Conservation (phyloP, 2,113 vertebrate genomes). For the Numenius arquata region DNA sequence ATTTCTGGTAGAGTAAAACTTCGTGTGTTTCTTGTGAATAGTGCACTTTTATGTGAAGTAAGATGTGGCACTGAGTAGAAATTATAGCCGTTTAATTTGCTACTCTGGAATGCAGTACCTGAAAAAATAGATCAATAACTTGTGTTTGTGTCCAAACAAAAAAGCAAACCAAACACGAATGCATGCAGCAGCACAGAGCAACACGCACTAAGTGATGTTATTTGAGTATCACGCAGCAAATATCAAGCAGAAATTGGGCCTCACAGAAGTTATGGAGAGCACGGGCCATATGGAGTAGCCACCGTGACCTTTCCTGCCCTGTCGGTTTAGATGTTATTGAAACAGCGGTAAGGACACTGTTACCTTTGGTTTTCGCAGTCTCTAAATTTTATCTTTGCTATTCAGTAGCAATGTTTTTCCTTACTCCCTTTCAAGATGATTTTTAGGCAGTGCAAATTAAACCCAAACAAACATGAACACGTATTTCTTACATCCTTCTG, state of each 20-base stretch:
- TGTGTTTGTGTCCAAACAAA: neutral
- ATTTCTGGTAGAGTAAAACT: neutral
- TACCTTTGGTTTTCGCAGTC: neutral
- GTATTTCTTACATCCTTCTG: neutral
- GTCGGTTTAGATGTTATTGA: neutral
- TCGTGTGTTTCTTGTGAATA: conserved; percentile 30
- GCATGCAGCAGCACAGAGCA: conserved; percentile 16
- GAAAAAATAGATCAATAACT: neutral
- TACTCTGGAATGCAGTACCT: conserved; percentile 14
- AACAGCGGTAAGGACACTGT: neutral
- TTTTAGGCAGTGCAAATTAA: neutral
- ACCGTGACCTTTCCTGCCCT: neutral
- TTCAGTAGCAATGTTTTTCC: neutral
- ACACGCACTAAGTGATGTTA: neutral
- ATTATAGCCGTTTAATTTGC: neutral
- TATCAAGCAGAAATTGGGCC: neutral
- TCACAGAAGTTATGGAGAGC: neutral
- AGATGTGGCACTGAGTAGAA: neutral
- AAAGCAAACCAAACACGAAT: neutral
- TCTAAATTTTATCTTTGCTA: neutral
- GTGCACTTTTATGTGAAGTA: conserved; percentile 3
- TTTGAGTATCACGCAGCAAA: neutral
- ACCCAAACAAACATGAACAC: neutral
- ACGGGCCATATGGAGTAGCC: neutral
- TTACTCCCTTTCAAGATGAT: neutral